These are phyloP conservation scores for Limulus polyphemus DNA, from an alignment of 2,888 invertebrate species.

Conservation along the genomic window DNA sequence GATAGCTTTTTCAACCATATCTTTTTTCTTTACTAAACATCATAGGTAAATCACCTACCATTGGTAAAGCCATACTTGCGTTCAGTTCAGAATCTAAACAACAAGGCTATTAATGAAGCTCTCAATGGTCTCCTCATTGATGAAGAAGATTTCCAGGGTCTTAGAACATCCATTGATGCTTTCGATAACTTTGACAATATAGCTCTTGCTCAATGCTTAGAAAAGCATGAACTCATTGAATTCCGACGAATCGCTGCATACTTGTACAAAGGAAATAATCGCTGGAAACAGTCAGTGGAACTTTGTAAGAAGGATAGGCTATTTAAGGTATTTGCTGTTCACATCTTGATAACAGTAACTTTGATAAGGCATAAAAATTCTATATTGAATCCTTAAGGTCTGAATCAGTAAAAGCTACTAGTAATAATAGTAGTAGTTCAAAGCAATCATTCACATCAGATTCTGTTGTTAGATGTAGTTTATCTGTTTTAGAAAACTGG, in stretches of 20 bases:
- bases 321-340: conserved; percentile 51
- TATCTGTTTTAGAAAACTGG: no score
- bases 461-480: no score
- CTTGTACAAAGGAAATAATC: conserved; percentile 96
- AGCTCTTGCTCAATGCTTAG: conserved; percentile 88
- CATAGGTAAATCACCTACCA: conserved; percentile 68
- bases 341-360: no score
- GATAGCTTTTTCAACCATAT: background rate
- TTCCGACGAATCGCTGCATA: conserved; percentile 98
- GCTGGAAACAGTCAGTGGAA: conserved; percentile 99
- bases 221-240: conserved; percentile 97
- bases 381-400: no score
- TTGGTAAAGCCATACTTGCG: conserved; percentile 95
- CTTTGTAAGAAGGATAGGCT: conserved; percentile 97
- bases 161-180: conserved; percentile 95
- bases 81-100: conserved; percentile 94
- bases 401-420: no score
- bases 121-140: conserved; percentile 89
- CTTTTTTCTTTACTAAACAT: conserved; percentile 19
- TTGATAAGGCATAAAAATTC: no score
- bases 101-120: conserved; percentile 98
- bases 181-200: conserved; percentile 99
- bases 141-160: conserved; percentile 92
- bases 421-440: no score
- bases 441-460: no score